Evolutionary conservation across 2,113 vertebrate genomes (phyloP).

Genomic region (Lophura nycthemera): DNA sequence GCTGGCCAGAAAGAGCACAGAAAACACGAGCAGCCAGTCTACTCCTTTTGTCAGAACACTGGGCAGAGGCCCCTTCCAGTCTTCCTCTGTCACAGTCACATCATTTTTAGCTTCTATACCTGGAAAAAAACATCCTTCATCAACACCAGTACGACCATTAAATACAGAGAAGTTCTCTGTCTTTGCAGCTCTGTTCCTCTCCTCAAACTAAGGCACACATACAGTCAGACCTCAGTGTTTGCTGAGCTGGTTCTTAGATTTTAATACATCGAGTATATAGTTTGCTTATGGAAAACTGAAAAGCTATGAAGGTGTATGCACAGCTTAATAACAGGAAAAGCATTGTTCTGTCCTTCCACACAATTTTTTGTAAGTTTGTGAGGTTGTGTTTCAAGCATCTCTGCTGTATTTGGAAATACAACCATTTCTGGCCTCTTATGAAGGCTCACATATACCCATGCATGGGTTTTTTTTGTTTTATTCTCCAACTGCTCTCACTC

Average conservation of each 20-base stretch:
- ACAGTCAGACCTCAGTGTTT: neutral
- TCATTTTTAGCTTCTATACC: constrained; percentile 88
- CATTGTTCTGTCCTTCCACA: neutral
- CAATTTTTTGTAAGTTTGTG: neutral
- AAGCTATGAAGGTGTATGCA: neutral
- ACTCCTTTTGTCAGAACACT: constrained; percentile 85
- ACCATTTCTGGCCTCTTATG: neutral
- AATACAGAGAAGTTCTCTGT: neutral
- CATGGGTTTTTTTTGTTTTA: fast-evolving
- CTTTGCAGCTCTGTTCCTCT: neutral
- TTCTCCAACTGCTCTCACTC: neutral
- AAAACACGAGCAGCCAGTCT: constrained; percentile 97
- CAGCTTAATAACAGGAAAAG: neutral
- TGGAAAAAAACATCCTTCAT: constrained; percentile 60
- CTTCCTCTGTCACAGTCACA: constrained; percentile 81
- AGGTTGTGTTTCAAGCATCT: neutral
- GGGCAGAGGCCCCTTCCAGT: constrained; percentile 87
- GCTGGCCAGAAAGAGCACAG: constrained; percentile 88
- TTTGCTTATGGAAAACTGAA: neutral
- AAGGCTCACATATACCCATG: fast-evolving
- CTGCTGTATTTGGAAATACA: neutral
- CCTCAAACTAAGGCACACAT: fast-evolving
- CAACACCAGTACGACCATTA: neutral
- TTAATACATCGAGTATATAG: fast-evolving
- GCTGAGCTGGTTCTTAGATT: neutral